Base-by-base conservation (phyloP, 1,140 invertebrate species). In the Scaptomyza graminum region DNA sequence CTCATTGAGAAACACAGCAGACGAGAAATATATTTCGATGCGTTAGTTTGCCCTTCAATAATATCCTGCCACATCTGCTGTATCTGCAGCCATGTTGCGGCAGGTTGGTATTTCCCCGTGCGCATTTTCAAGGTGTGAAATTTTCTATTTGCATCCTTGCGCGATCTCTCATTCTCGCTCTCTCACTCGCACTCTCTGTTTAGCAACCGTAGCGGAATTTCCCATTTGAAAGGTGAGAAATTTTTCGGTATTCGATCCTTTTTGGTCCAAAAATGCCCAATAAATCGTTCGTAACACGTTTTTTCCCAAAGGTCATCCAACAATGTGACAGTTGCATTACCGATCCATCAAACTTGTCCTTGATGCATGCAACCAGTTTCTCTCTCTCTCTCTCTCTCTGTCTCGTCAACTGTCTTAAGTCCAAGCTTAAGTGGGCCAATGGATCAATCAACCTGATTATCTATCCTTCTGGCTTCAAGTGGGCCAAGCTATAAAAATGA, bases 161-260 rank as follows among this genome's bases (percentile, higher is more conserved):
- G 31, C 31, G 18, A 22, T 31, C 5, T 7, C 28, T 31, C 31
- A 9, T 8, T 34, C 31, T 9, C 31, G 9, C 31, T 9, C 8
- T 34, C 8, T 83, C 25, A 31, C 31, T 34, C 7, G 1, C 31
- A 1, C 31, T 34, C 31, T 28, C 6, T 6, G 2, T 5, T 28
- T 28, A 6, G 5, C 28, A 34, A 0, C 31, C 31, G 37, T n/a
- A 41, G 12, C 54, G 83, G 83, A 83, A 88, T 69, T 88, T 88
- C 83, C 83, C 84, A 83, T 83, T 77, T 56, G 72, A 83, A 89
- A 87, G 83, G 83, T 87, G 83, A 88, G 72, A 88, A 62, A 76
- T 87, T 76, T 66, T 55, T 43, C n/a, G n/a, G 18, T 22, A 22
- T 34, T 50, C 43, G 37, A 51, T 50, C 50, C 51, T 51, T 28